Evolutionary conservation across 2,113 vertebrate genomes (phyloP).

Genomic region (Vireo altiloquus): DNA sequence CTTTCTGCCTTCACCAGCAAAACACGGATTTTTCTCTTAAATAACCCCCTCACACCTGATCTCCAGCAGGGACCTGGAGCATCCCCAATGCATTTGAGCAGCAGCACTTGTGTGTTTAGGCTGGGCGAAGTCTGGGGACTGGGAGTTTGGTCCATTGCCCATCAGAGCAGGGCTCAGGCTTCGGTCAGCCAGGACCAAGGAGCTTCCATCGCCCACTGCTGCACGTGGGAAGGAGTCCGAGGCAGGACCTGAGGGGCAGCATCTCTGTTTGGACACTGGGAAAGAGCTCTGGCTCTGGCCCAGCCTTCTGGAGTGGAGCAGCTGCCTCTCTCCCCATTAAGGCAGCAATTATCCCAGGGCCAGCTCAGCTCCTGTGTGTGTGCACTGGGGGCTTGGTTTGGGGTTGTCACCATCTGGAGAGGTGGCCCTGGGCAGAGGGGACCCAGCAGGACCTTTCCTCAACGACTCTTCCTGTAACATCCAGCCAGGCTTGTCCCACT

Average conservation of each 20-base stretch:
- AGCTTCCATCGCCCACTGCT: neutral
- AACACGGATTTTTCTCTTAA: neutral
- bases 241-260: neutral
- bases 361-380: fast-evolving
- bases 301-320: neutral
- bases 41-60: neutral
- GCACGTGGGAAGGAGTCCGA: fast-evolving
- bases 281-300: neutral
- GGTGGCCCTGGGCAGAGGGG: neutral
- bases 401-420: neutral
- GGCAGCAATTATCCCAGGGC: neutral
- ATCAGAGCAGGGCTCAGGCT: fast-evolving
- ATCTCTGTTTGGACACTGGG: fast-evolving
- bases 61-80: neutral
- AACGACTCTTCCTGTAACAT: neutral
- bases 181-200: neutral
- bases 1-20: neutral
- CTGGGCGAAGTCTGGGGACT: neutral
- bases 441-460: neutral
- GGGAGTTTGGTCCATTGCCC: neutral
- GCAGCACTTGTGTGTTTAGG: neutral
- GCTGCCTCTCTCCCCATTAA: neutral
- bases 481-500: neutral
- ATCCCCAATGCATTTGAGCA: neutral
- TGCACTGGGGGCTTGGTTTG: neutral